phyloP scores from a whole-genome alignment of 2,113 vertebrate genomes.

The Corvus moneduloides region DNA sequence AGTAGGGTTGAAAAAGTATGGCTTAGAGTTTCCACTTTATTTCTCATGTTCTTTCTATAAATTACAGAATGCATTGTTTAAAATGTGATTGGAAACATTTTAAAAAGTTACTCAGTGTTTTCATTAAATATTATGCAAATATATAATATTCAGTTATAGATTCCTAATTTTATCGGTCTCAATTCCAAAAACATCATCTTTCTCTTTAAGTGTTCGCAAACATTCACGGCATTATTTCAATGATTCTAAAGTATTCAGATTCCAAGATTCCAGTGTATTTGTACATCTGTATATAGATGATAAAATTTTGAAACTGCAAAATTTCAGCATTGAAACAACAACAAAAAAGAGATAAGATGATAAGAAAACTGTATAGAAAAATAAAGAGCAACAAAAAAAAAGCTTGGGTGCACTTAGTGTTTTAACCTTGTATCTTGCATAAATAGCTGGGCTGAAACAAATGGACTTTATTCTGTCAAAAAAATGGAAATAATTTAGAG shows the following conservation, averaged over 20 bases:
- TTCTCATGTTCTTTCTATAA: not conserved
- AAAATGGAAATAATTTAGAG: not conserved
- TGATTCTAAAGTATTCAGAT: not conserved
- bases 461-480: not conserved
- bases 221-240: not conserved
- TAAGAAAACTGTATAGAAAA: not conserved
- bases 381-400: not conserved
- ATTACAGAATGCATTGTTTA: not conserved
- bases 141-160: not conserved
- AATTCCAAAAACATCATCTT: not conserved
- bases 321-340: not conserved
- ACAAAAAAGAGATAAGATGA: not conserved
- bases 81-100: not conserved
- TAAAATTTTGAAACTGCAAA: not conserved
- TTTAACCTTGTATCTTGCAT: not conserved
- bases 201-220: not conserved
- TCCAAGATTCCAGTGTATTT: not conserved
- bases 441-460: not conserved
- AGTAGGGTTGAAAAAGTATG: not conserved
- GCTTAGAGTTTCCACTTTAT: not conserved
- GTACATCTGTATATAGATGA: not conserved
- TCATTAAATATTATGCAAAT: not conserved
- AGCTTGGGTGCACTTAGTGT: not conserved
- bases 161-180: not conserved
- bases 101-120: not conserved